Percentiles rank a stretch among this genome's conserved stretches.
Conservation (phyloP, 2,888 invertebrate genomes). For the Mellilla xanthometata region DNA sequence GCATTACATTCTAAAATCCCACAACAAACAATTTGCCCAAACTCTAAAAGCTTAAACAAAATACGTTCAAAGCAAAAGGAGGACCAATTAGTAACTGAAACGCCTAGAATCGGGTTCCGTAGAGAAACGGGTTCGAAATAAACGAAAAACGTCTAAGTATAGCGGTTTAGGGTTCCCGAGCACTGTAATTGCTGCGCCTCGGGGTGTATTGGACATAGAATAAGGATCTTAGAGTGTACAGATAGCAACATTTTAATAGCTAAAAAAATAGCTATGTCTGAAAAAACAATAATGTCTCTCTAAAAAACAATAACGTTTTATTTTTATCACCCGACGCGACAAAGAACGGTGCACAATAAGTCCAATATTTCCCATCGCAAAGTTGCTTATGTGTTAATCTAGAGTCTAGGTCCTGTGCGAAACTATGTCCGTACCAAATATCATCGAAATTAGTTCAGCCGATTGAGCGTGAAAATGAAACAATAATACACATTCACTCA, state of each 20-base stretch:
- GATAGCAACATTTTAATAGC: slow-evolving; percentile 2
- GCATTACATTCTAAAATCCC: background rate
- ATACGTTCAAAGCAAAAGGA: slow-evolving; percentile 46
- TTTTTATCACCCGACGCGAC: too few relatives aligned
- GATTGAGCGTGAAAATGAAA: too few relatives aligned
- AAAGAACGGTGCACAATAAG: too few relatives aligned
- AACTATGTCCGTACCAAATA: too few relatives aligned
- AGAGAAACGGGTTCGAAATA: slow-evolving; percentile 49
- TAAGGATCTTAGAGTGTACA: slow-evolving; percentile 15
- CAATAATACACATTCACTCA: too few relatives aligned
- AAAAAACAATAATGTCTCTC: background rate
- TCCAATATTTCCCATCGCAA: too few relatives aligned
- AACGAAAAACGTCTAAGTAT: slow-evolving; percentile 68
- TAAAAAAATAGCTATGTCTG: too few relatives aligned
- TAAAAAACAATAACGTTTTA: background rate
- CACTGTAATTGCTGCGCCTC: slow-evolving; percentile 68
- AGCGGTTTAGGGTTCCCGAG: slow-evolving; percentile 61
- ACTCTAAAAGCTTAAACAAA: slow-evolving; percentile 30
- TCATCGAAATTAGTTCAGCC: too few relatives aligned
- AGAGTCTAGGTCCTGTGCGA: too few relatives aligned
- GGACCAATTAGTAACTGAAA: slow-evolving; percentile 74
- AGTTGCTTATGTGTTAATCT: too few relatives aligned
- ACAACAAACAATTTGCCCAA: slow-evolving; percentile 2
- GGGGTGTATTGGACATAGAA: slow-evolving; percentile 45
- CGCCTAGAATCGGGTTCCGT: slow-evolving; percentile 52